phyloP scores from a whole-genome alignment of 2,888 invertebrate species.

The Polia nebulosa region DNA sequence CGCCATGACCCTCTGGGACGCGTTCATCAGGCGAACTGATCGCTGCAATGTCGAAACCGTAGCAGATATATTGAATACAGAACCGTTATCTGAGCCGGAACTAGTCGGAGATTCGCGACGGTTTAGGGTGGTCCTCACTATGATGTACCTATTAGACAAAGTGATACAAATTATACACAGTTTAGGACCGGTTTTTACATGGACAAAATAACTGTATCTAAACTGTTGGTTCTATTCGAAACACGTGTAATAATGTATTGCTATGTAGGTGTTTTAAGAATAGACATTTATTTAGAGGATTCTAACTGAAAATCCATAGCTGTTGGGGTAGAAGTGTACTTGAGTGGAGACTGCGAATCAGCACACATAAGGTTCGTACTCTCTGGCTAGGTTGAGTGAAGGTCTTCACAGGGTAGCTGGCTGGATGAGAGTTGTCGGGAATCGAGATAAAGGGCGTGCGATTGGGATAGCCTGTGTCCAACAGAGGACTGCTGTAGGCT shows the following conservation, averaged over 20 bases:
- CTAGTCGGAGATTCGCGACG: constrained; percentile 25
- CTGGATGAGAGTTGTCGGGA: too few species aligned
- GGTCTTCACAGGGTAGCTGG: too few species aligned
- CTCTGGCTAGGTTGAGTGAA: too few species aligned
- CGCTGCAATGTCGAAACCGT: background rate
- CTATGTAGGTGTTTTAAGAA: background rate
- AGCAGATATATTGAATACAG: constrained; percentile 1
- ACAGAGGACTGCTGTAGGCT: too few species aligned
- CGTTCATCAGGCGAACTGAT: too few species aligned
- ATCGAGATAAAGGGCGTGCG: too few species aligned
- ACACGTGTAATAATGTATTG: background rate
- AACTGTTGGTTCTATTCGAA: background rate
- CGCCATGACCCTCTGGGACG: too few species aligned
- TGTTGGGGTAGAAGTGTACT: too few species aligned
- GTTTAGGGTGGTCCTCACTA: constrained; percentile 33
- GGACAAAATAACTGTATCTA: constrained; percentile 9
- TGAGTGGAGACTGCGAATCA: too few species aligned
- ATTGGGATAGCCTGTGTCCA: too few species aligned
- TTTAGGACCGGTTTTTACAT: background rate
- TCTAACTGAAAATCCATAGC: too few species aligned
- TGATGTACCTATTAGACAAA: constrained; percentile 32
- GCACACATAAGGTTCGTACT: too few species aligned
- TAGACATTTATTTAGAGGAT: background rate
- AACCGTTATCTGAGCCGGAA: constrained; percentile 45
- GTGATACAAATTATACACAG: constrained; percentile 19